Evolutionary conservation across 2,113 vertebrate genomes (phyloP), one percentile per base, ranked within the genome.

Genomic region (Ornithorhynchus anatinus): DNA sequence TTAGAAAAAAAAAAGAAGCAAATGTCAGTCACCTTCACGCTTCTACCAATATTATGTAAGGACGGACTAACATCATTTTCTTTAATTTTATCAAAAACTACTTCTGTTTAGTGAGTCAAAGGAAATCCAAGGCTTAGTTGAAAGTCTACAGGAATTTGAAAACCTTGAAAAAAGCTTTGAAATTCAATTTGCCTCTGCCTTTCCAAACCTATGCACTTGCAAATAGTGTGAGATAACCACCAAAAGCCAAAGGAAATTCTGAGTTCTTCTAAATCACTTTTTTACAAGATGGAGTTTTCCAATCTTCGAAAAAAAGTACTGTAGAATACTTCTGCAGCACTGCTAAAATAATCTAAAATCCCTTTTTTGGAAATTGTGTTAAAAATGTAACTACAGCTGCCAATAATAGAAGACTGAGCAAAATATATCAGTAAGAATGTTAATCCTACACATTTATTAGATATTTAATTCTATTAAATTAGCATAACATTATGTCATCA

Each of bases 1-100:
- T n/a, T n/a, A n/a, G n/a, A n/a, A 19, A 19, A 67, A 15, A 57
- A 4, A 67, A 67, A 32, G 37, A 70, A 72, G 61, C 56, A 73
- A 62, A 53, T 69, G 17, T 25, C 19, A 23, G 20, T 20, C 25
- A 52, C 35, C 35, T 52, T 52, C 29, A 48, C 44, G 6, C 58
- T 77, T 65, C 78, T 80, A 79, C 63, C 15, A 71, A 58, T 63
- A 88, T 65, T n/a, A n/a, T n/a, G n/a, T n/a, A n/a, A n/a, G n/a
- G n/a, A n/a, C n/a, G n/a, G n/a, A n/a, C n/a, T n/a, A n/a, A n/a
- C n/a, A n/a, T n/a, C n/a, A n/a, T n/a, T n/a, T n/a, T n/a, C n/a
- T n/a, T n/a, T n/a, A n/a, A n/a, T n/a, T n/a, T n/a, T n/a, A n/a
- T n/a, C n/a, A n/a, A n/a, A n/a, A n/a, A n/a, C n/a, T n/a, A n/a